Conservation (phyloP, 2,888 invertebrate species). For the Panzeria rudis region DNA sequence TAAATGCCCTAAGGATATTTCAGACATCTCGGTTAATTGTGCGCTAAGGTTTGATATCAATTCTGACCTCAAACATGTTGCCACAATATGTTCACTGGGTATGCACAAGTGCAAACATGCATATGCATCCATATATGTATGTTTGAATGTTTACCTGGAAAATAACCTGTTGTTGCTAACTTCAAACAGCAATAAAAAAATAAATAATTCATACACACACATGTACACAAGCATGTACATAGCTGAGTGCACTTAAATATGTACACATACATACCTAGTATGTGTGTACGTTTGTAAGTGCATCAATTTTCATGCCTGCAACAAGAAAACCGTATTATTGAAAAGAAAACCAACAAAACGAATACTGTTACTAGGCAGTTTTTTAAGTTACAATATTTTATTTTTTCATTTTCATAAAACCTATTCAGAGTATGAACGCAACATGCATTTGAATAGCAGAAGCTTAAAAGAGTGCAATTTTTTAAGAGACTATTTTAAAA, state of each 20-base stretch:
- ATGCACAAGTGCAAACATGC: not conserved
- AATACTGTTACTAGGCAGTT: conserved; percentile 58
- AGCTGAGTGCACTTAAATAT: not conserved
- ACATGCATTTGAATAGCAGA: conserved; percentile 19
- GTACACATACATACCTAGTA: not conserved
- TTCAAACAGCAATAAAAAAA: conserved; percentile 35
- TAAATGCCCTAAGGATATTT: too few species aligned
- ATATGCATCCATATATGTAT: not conserved
- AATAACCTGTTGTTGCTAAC: conserved; percentile 68
- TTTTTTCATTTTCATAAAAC: conserved; percentile 4
- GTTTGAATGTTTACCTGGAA: not conserved
- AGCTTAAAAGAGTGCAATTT: not conserved
- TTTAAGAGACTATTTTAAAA: too few species aligned
- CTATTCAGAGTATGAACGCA: not conserved
- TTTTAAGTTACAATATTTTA: conserved; percentile 1
- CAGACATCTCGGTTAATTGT: too few species aligned
- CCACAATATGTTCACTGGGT: not conserved
- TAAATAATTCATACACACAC: conserved; percentile 3
- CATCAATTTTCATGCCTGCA: conserved; percentile 18
- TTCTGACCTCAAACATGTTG: too few species aligned
- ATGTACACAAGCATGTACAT: not conserved
- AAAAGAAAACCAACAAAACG: conserved; percentile 15
- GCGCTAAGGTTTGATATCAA: too few species aligned
- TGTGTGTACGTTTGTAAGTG: not conserved
- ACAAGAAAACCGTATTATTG: conserved; percentile 36